Base-by-base conservation (phyloP, 2,888 invertebrate genomes). In the Leptinotarsa rubiginosa region DNA sequence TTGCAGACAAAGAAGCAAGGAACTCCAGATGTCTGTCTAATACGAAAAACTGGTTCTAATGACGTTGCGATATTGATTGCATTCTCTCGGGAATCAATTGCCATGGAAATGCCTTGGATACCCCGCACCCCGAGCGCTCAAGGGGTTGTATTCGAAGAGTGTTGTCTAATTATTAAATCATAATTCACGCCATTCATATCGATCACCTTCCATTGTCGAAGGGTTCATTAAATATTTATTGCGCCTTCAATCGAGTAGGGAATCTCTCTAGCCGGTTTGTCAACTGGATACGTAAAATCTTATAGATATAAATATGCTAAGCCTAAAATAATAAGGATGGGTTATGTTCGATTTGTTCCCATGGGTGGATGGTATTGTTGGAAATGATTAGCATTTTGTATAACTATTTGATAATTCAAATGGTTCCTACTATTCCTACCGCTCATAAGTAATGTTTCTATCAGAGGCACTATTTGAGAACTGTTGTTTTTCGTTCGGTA, bases 101-200 rank as follows among this genome's bases (percentile, higher is more conserved):
- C 73, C 73, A 76, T 76, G 71, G 76, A 73, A 76, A 76, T 76
- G 67, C 73, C 76, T 70, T 69, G 71, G 73, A 73, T 76, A 76
- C 76, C 68, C 50, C 62, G 31, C 65, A 47, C 56, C 69, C 47
- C 59, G 64, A 25, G 16, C 62, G 31, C 15, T 47, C 41, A 64
- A n/a, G 50, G 49, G 52, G 71, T 69, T 56, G 65, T 65, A 20
- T 69, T 69, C 71, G 73, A 73, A 64, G 68, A 65, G 49, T 59
- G 69, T 66, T 62, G 71, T 69, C 65, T 73, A 73, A 76, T 76
- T 76, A 76, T 66, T 66, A 73, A 76, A 73, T 76, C 73, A 76
- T 76, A 76, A 76, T 69, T 69, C 68, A 68, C 68, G 54, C 54
- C 68, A 68, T 54, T 68, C 69, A 41, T 49, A 56, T 69, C 69